These are phyloP conservation scores for Palythoa caribaeorum DNA, from an alignment of 92 coral and sea anemone species.

Conservation along the genomic window DNA sequence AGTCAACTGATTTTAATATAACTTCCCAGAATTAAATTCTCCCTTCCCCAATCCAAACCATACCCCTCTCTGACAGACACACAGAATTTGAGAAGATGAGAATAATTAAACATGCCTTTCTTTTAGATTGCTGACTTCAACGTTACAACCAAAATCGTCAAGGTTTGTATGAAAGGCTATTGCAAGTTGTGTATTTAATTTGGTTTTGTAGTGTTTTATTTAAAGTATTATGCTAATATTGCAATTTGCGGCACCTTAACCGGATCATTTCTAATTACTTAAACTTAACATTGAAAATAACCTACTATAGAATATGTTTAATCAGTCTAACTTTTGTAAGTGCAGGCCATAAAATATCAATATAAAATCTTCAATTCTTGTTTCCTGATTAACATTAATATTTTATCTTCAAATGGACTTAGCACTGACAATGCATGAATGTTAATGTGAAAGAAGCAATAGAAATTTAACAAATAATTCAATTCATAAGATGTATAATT, in stretches of 20 bases:
- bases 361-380: too few species aligned
- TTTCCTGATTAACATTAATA: too few species aligned
- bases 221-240: not conserved
- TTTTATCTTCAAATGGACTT: too few species aligned
- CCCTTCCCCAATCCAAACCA: too few species aligned
- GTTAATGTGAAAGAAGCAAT: too few species aligned
- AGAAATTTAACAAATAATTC: too few species aligned
- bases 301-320: not conserved
- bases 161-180: not conserved
- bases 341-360: not conserved
- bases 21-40: too few species aligned
- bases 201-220: not conserved
- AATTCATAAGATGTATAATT: too few species aligned
- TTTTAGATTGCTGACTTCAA: not conserved
- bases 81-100: not conserved
- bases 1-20: too few species aligned
- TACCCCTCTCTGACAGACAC: not conserved
- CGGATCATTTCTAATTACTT: not conserved
- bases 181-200: not conserved
- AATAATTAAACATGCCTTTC: not conserved
- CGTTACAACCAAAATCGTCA: not conserved
- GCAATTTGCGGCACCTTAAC: not conserved
- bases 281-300: not conserved
- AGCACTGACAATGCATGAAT: too few species aligned
- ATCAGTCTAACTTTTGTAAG: not conserved